Evolutionary conservation across 2,113 vertebrate genomes (phyloP).

Genomic region (Chaenocephalus aceratus): DNA sequence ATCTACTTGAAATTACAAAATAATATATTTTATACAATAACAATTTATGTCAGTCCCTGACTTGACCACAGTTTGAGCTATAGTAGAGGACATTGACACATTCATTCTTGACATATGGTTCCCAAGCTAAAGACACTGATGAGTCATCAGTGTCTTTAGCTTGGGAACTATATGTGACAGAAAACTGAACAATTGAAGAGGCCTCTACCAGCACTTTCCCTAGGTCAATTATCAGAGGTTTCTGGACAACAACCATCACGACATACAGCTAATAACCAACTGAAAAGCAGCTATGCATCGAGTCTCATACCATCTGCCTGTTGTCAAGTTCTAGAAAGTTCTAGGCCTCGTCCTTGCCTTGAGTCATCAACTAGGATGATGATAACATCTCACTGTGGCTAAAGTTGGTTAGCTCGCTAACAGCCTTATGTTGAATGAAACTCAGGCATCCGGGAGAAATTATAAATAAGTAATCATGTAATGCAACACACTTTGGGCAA

Average conservation of each 20-base stretch:
- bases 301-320: background rate
- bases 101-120: no score
- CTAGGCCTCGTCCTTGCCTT: slow-evolving; percentile 50
- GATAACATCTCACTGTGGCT: slow-evolving; percentile 65
- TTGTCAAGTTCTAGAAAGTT: slow-evolving; percentile 37
- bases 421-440: slow-evolving; percentile 45
- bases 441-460: slow-evolving; percentile 3
- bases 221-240: slow-evolving; percentile 36
- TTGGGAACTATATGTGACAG: slow-evolving; percentile 68
- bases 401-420: slow-evolving; percentile 69
- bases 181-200: slow-evolving; percentile 54
- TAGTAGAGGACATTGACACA: slow-evolving; percentile 1
- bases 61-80: background rate
- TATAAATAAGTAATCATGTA: background rate
- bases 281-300: background rate
- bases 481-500: background rate
- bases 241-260: slow-evolving; percentile 40
- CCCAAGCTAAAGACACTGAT: no score
- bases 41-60: background rate
- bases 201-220: slow-evolving; percentile 68
- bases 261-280: slow-evolving; percentile 23
- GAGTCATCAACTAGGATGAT: slow-evolving; percentile 71
- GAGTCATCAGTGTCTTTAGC: slow-evolving; percentile 20
- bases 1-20: background rate
- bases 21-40: background rate